These are phyloP conservation scores for Malurus elegans DNA, from an alignment of 2,113 vertebrate genomes.

Conservation along the genomic window DNA sequence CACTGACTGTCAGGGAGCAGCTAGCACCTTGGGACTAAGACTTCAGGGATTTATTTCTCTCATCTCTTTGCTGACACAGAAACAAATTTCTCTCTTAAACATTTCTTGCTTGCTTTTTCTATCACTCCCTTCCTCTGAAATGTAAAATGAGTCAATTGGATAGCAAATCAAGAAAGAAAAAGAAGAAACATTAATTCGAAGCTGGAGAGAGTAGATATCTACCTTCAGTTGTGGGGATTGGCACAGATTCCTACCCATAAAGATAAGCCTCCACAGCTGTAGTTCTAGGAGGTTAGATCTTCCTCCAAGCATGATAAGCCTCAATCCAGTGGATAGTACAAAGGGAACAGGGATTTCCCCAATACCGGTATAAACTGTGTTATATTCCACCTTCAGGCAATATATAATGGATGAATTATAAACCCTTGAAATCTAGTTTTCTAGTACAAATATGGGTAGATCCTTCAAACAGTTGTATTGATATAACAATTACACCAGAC, in stretches of 20 bases:
- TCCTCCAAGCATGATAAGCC: background rate
- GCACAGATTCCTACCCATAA: background rate
- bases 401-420: constrained; percentile 1
- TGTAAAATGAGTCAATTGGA: background rate
- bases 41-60: background rate
- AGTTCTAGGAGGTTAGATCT: constrained; percentile 6
- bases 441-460: constrained; percentile 23
- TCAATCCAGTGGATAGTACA: background rate
- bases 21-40: background rate
- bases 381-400: constrained; percentile 34
- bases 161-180: background rate
- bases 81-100: background rate
- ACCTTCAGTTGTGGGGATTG: background rate
- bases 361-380: background rate
- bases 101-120: background rate
- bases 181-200: background rate
- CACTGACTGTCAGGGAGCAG: background rate
- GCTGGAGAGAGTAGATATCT: background rate
- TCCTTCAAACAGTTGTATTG: background rate
- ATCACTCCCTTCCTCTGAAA: background rate
- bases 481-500: background rate
- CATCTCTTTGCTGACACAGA: background rate
- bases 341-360: constrained; percentile 35
- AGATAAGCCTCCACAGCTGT: constrained; percentile 26
- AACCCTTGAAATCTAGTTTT: constrained; percentile 28